Base-by-base conservation (phyloP, 2,888 invertebrate genomes). In the Tortrix viridana region DNA sequence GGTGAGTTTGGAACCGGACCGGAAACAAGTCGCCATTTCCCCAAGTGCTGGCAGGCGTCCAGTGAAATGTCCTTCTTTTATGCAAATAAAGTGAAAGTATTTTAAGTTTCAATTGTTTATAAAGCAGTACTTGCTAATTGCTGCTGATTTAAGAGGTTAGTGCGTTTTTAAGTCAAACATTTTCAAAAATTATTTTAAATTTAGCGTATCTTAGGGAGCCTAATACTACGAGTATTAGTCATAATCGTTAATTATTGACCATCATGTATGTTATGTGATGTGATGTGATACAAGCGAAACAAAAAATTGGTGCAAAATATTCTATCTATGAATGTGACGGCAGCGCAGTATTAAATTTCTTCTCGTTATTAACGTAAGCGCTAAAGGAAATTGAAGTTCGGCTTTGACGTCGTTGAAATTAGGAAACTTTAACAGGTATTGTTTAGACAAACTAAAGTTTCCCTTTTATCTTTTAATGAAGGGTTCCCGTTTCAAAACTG, bases 381-480 rank as follows among this genome's bases (percentile, higher is more conserved):
- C 57, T 48, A 53, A 63, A 63, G 38, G 32, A 58, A 57, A 59
- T 63, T 59, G 23, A 49, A 47, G 44, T 63, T 59, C 46, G 38
- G 38, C 46, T 49, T 49, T 67, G 52, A 69, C 68, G 65, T 61
- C 69, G 65, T 69, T 68, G 58, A 73, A 71, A 71, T 72, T 71
- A 68, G 71, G 73, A 71, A 67, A 70, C 72, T 70, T 73, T 68
- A 69, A 67, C 59, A 67, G 72, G 69, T 70, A 70, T 65, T 68
- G 67, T 65, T 65, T 44, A 65, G 49, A 6, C 49, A 49, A 65
- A 64, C 56, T 69, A 67, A 74, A 74, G 70, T 75, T 79, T 73
- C 53, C 69, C 74, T 75, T 80, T 81, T 69, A 77, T 76, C 73
- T 75, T 75, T 71, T 79, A 79, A 81, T 77, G 69, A 80, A 80